Conservation (phyloP, 2,797 vertebrate species). For the Sorex maritimensis region DNA sequence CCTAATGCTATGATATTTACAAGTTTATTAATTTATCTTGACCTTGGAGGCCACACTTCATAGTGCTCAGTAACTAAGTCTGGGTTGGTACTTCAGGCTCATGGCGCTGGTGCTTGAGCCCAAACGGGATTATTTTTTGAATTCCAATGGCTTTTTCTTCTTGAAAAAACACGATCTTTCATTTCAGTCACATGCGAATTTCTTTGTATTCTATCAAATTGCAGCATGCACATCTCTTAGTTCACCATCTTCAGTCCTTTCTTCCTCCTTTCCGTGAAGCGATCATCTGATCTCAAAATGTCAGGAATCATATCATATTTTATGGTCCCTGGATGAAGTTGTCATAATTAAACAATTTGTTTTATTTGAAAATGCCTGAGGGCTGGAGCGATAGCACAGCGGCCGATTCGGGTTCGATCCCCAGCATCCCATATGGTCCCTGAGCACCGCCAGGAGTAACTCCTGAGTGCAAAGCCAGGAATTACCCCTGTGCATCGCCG, state of each 20-base stretch:
- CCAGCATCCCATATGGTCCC: too few relatives aligned
- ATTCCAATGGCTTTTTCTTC: slow-evolving; percentile 26
- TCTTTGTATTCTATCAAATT: slow-evolving; percentile 41
- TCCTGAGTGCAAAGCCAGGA: too few relatives aligned
- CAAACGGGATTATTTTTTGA: slow-evolving; percentile 32
- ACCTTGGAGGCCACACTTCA: too few relatives aligned
- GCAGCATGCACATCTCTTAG: neutral
- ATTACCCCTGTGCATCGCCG: too few relatives aligned
- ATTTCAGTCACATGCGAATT: slow-evolving; percentile 27
- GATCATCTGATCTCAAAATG: neutral
- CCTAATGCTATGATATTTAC: neutral
- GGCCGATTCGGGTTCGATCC: too few relatives aligned
- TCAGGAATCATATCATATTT: neutral
- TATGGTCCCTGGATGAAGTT: neutral
- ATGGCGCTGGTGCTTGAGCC: too few relatives aligned
- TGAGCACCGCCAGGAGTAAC: too few relatives aligned
- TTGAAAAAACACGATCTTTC: neutral
- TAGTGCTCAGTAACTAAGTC: too few relatives aligned
- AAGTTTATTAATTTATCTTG: too few relatives aligned
- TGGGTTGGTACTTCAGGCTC: too few relatives aligned
- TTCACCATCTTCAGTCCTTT: neutral
- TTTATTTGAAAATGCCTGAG: slow-evolving; percentile 26
- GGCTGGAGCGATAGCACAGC: too few relatives aligned
- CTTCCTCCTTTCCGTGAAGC: neutral
- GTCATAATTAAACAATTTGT: slow-evolving; percentile 48